Evolutionary conservation across 2,797 vertebrate species (phyloP).

Genomic region (Loris lydekkerianus): DNA sequence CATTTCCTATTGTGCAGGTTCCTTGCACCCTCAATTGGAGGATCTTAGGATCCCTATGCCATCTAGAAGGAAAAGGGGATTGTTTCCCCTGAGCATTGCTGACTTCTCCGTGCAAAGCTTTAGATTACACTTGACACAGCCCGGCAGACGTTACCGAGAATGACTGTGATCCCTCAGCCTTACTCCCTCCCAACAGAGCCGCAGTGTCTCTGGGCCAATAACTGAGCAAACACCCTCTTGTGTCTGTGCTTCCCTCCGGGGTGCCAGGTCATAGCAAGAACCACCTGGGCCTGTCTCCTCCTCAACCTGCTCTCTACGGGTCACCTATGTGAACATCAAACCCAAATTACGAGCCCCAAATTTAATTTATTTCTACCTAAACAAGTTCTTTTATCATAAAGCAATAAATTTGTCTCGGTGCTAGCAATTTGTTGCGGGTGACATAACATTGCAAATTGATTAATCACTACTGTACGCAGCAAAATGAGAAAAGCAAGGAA

Average conservation of each 20-base stretch:
- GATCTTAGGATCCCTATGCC: not conserved
- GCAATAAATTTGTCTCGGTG: constrained; percentile 95
- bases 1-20: not conserved
- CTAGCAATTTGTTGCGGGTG: constrained; percentile 94
- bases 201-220: constrained; percentile 56
- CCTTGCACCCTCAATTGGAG: not conserved
- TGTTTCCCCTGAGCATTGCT: not conserved
- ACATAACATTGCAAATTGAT: constrained; percentile 95
- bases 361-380: constrained; percentile 94
- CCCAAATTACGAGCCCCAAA: constrained; percentile 90
- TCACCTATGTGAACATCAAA: constrained; percentile 89
- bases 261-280: constrained; percentile 67
- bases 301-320: constrained; percentile 80
- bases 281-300: constrained; percentile 85
- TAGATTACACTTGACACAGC: not conserved
- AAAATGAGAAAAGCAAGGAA: constrained; percentile 95
- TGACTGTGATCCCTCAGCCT: not conserved
- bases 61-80: not conserved
- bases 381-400: constrained; percentile 95
- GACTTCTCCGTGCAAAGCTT: not conserved
- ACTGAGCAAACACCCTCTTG: constrained; percentile 66
- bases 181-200: not conserved
- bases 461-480: constrained; percentile 92
- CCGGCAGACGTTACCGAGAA: not conserved
- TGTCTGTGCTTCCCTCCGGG: not conserved